phyloP scores from a whole-genome alignment of 2,113 vertebrate species.

The Megaptera novaeangliae region DNA sequence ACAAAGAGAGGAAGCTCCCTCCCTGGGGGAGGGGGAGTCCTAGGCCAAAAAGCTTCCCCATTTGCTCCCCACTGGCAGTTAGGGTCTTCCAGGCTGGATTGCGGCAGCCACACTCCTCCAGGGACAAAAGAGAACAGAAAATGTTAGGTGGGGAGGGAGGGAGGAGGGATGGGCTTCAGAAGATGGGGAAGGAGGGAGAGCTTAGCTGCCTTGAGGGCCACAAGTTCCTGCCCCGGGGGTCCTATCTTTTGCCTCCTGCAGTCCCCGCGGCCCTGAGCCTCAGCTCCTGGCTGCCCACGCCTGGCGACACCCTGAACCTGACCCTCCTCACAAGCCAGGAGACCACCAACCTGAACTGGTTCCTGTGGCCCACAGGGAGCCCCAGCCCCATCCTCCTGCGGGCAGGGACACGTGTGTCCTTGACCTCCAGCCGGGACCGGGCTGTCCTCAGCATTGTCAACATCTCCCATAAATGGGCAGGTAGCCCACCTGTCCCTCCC shows the following conservation, averaged over 20 bases:
- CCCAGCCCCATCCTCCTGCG: not conserved
- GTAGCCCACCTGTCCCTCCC: not conserved
- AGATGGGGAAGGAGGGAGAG: not conserved
- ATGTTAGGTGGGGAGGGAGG: not conserved
- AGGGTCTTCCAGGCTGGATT: not conserved
- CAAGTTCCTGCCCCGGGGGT: not conserved
- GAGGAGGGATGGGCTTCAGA: not conserved
- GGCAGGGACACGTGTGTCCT: slow-evolving; percentile 39
- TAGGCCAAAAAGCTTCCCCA: not conserved
- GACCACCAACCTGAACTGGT: slow-evolving; percentile 51
- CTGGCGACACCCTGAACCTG: slow-evolving; percentile 5
- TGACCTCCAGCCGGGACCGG: not conserved
- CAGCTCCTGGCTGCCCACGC: not conserved
- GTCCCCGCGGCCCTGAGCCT: slow-evolving; percentile 39
- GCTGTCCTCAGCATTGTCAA: slow-evolving; percentile 41
- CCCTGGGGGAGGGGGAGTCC: not conserved
- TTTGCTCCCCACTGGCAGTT: not conserved
- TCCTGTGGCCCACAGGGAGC: not conserved
- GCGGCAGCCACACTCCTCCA: not conserved
- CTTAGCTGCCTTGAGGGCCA: not conserved
- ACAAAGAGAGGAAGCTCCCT: not conserved
- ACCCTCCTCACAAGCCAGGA: slow-evolving; percentile 7
- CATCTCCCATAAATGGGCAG: slow-evolving; percentile 69
- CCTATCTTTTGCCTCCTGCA: not conserved
- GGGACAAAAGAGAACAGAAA: not conserved